Percentiles rank a stretch among this genome's conserved stretches.
These are phyloP conservation scores for Enteromius anoplus DNA, from an alignment of 2,797 vertebrate genomes.

Conservation along the genomic window DNA sequence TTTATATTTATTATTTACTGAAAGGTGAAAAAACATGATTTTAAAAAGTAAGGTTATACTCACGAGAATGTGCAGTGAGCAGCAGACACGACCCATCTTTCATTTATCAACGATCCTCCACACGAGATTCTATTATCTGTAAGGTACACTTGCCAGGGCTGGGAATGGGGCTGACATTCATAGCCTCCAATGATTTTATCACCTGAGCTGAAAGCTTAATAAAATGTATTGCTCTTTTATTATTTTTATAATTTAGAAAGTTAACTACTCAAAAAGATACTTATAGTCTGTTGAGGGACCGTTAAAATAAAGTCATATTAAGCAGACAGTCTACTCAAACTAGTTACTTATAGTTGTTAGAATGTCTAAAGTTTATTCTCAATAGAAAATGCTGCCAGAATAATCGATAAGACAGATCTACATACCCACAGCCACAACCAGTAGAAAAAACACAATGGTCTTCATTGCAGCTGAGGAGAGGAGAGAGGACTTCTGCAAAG, in stretches of 20 bases:
- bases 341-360: too few species aligned
- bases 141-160: slow-evolving; percentile 69
- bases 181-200: slow-evolving; percentile 75
- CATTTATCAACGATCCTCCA: too few species aligned
- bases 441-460: too few species aligned
- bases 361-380: neutral
- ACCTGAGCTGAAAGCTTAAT: slow-evolving; percentile 53
- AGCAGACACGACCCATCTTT: too few species aligned
- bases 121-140: too few species aligned
- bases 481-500: too few species aligned
- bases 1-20: neutral
- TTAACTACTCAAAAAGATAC: too few species aligned
- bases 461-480: too few species aligned
- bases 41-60: neutral
- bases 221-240: neutral
- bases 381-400: neutral
- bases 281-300: neutral
- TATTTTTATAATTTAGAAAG: too few species aligned
- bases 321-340: neutral
- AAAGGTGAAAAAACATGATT: neutral
- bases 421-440: too few species aligned
- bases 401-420: too few species aligned
- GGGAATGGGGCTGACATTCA: slow-evolving; percentile 64
- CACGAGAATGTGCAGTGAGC: too few species aligned
- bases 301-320: neutral